Percentiles rank a stretch among this genome's conserved stretches.
phyloP scores from a whole-genome alignment of 2,113 vertebrate genomes.

The Cacatua alba region DNA sequence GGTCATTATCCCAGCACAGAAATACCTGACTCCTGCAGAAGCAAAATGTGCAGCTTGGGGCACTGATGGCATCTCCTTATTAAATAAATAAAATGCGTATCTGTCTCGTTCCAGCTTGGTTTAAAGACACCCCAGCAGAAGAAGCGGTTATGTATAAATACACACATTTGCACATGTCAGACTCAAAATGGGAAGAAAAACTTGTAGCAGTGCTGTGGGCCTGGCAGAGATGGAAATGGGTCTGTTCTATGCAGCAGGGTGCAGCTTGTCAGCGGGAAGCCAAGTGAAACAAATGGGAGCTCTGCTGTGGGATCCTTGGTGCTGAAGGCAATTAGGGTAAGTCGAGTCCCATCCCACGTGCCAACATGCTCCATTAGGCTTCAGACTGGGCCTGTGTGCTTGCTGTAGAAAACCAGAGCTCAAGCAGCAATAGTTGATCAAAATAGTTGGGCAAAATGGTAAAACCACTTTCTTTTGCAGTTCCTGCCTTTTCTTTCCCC shows the following conservation, averaged over 20 bases:
- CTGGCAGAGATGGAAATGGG: neutral
- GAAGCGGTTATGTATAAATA: neutral
- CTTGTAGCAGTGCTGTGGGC: neutral
- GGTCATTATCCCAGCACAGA: neutral
- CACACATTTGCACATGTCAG: neutral
- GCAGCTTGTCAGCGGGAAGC: neutral
- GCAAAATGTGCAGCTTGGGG: neutral
- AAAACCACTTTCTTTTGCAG: neutral
- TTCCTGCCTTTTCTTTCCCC: neutral
- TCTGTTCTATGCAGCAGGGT: neutral
- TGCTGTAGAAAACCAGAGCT: neutral
- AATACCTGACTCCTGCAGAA: neutral
- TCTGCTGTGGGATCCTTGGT: neutral
- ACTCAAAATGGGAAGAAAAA: neutral
- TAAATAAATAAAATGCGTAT: neutral
- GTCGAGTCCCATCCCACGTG: rapidly evolving
- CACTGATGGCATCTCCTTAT: neutral
- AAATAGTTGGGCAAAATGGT: neutral
- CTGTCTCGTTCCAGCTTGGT: neutral
- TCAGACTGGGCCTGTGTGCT: rapidly evolving
- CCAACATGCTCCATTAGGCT: neutral
- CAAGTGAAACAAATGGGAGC: neutral
- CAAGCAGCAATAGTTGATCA: neutral
- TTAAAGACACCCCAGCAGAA: neutral
- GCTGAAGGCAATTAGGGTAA: neutral